Conservation (phyloP, 2,113 vertebrate genomes). For the Zootoca vivipara region DNA sequence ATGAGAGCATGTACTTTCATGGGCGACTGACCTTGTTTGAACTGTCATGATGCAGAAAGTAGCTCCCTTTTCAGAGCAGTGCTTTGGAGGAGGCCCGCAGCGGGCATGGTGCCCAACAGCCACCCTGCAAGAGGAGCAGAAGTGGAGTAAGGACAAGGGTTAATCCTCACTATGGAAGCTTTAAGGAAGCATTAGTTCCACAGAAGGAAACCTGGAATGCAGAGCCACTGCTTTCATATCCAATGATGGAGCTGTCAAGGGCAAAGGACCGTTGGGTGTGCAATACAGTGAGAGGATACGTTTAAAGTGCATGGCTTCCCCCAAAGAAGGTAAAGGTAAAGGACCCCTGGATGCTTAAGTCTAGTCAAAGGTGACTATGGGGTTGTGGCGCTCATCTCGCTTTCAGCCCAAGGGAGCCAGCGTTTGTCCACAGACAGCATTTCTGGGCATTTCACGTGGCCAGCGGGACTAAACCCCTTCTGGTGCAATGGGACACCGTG, state of each 20-base stretch:
- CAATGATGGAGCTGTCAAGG: background rate
- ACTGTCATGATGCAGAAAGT: slow-evolving; percentile 27
- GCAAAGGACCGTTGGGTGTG: no score
- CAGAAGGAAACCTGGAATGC: background rate
- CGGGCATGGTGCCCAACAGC: slow-evolving; percentile 47
- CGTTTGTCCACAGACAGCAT: no score
- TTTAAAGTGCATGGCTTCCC: no score
- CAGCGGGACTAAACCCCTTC: no score
- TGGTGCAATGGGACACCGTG: no score
- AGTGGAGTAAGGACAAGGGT: background rate
- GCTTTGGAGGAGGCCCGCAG: background rate
- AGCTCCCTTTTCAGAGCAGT: slow-evolving; percentile 53
- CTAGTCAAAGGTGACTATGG: no score
- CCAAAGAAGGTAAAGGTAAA: no score
- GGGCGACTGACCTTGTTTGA: slow-evolving; percentile 66
- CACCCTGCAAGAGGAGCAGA: background rate
- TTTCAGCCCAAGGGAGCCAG: no score
- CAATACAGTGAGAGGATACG: background rate
- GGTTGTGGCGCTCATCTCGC: no score
- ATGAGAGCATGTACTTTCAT: slow-evolving; percentile 40
- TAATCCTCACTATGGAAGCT: background rate
- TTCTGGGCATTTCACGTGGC: no score
- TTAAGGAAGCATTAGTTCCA: background rate
- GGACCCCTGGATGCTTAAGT: no score
- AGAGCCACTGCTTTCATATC: background rate